Base-by-base conservation (phyloP, 2,888 invertebrate species). In the Andrena dorsata region DNA sequence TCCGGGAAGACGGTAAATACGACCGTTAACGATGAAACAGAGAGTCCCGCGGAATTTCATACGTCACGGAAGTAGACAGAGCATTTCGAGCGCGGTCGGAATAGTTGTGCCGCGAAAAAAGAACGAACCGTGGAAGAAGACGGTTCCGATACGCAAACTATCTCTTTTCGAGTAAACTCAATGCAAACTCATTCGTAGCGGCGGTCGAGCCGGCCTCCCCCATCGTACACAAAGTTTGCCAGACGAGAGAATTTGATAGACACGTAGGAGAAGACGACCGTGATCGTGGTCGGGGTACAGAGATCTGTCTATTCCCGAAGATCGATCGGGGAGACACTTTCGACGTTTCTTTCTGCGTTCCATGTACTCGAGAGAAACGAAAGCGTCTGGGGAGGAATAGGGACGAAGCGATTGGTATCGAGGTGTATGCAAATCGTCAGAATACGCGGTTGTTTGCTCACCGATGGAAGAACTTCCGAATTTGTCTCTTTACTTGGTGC, bases 241-340 rank as follows among this genome's bases (percentile, higher is more conserved):
- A 41, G 71, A 28, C 58, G 81, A 61, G 65, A 49, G 76, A 81
- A 73, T 76, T 76, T 76, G 73, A 83, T 76, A 76, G 80, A 71
- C 68, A 76, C 71, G 80, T 64, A 30, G 51, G 63, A 28, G 47
- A 64, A 30, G 60, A 47, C 41, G 23, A 7, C 3, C 26, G 16
- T 51, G 53, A 60, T 80, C 74, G 76, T 76, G 76, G 66, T 3
- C n/a, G n/a, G 61, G n/a, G 32, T 77, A 63, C 60, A 70, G 66
- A 81, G 35, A 76, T 64, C 41, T 30, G 23, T 32, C 71, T 71
- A 51, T 60, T 20, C 47, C 0, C 20, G 30, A 51, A 49, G 51
- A 74, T 60, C 56, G 16, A n/a, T 28, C 8, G 20, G 20, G 20
- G 61, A 16, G 7, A 35, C 7, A 64, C 47, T 41, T 35, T 69